Conservation (phyloP, 2,888 invertebrate genomes). For the Nymphalis polychloros region DNA sequence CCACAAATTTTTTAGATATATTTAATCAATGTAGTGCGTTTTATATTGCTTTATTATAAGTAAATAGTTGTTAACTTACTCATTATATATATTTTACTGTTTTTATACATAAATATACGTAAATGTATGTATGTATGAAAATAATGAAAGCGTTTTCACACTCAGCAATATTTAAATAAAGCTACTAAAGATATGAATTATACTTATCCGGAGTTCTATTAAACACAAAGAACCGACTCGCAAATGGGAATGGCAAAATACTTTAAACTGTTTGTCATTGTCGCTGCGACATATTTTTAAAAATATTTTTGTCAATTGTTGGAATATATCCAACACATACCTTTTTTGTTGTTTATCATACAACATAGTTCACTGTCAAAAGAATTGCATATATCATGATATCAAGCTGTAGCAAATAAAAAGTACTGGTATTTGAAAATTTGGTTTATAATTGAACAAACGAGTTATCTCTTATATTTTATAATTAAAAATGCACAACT, state of each 20-base stretch:
- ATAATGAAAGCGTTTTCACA: conserved; percentile 14
- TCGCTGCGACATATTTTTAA: conserved; percentile 43
- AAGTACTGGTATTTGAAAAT: conserved; percentile 12
- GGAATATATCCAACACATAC: conserved; percentile 47
- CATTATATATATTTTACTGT: too few species aligned
- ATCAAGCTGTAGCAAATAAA: conserved; percentile 41
- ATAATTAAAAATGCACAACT: conserved; percentile 68
- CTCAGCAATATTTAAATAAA: conserved; percentile 15
- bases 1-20: too few species aligned
- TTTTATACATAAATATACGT: too few species aligned
- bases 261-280: conserved; percentile 42
- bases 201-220: conserved; percentile 28
- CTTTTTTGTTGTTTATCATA: conserved; percentile 47
- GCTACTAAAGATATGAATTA: conserved; percentile 28
- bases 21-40: too few species aligned
- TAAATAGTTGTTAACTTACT: too few species aligned
- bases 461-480: conserved; percentile 34
- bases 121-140: not conserved
- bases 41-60: too few species aligned
- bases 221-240: conserved; percentile 30
- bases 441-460: conserved; percentile 16
- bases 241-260: conserved; percentile 39
- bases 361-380: conserved; percentile 48
- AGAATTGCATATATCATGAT: conserved; percentile 43
- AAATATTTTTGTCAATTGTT: conserved; percentile 47